phyloP scores from a whole-genome alignment of 1,140 invertebrate species.

The Atta texana region DNA sequence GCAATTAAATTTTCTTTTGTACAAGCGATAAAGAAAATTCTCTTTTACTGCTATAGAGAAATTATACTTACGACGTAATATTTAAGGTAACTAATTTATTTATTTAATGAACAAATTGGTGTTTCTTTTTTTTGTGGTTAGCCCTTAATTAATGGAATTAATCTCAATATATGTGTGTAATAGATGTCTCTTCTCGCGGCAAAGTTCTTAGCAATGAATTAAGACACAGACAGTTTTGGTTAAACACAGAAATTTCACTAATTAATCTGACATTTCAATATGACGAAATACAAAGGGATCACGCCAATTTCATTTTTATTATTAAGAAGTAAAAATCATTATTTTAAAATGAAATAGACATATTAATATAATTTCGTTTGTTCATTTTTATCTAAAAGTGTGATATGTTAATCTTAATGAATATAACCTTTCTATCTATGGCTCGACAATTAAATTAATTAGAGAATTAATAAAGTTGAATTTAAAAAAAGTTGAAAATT shows the following conservation, averaged over 20 bases:
- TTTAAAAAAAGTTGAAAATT: not conserved
- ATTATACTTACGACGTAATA: not conserved
- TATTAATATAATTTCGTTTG: not conserved
- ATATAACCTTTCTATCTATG: not conserved
- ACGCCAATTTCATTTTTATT: not conserved
- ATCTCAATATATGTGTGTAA: not conserved
- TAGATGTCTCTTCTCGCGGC: not conserved
- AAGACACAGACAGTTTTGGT: constrained; percentile 30
- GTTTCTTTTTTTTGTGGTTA: not conserved
- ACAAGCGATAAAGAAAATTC: not conserved
- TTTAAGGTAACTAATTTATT: not conserved
- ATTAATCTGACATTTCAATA: constrained; percentile 33
- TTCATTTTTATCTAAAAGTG: constrained; percentile 4
- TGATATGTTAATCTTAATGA: not conserved
- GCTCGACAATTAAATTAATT: not conserved
- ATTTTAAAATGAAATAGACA: not conserved
- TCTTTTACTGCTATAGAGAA: not conserved
- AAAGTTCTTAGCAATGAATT: constrained; percentile 31
- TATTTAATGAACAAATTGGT: constrained; percentile 1
- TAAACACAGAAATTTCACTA: constrained; percentile 21
- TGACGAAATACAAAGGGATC: not conserved
- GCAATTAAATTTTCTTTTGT: not conserved
- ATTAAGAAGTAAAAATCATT: not conserved
- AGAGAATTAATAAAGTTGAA: not conserved
- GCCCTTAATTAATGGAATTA: too few species aligned